Conservation (phyloP, 1,140 invertebrate genomes). For the Potamilus streckersoni region DNA sequence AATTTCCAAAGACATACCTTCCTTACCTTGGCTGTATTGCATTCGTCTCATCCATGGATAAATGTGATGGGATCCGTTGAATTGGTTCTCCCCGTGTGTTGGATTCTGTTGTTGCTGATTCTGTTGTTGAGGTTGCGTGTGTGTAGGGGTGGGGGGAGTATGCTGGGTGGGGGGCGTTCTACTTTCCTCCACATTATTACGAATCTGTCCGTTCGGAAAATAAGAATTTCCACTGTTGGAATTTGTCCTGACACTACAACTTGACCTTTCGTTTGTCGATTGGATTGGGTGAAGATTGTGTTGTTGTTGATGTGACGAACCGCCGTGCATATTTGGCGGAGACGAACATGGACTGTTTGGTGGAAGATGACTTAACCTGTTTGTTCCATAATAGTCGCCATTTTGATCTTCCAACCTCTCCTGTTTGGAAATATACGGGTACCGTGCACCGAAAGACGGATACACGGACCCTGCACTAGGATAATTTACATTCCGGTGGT, state of each 20-base stretch:
- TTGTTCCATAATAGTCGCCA: conserved; percentile 52
- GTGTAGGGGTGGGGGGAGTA: conserved; percentile 40
- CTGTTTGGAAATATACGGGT: conserved; percentile 47
- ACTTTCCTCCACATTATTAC: conserved; percentile 33
- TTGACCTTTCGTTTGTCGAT: conserved; percentile 29
- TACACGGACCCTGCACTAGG: conserved; percentile 49
- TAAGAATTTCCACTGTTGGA: conserved; percentile 45
- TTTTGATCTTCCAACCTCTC: conserved; percentile 47
- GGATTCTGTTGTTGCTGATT: conserved; percentile 26
- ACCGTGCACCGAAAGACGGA: conserved; percentile 45
- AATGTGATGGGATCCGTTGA: conserved; percentile 54
- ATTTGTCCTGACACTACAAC: conserved; percentile 43
- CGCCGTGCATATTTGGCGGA: conserved; percentile 40
- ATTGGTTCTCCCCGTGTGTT: conserved; percentile 31
- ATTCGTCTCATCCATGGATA: conserved; percentile 65
- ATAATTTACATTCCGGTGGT: conserved; percentile 51
- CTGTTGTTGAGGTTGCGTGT: conserved; percentile 38
- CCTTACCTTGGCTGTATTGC: conserved; percentile 63
- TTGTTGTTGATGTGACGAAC: conserved; percentile 26
- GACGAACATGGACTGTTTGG: conserved; percentile 51
- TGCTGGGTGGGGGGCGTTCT: conserved; percentile 46
- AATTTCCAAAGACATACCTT: too few species aligned
- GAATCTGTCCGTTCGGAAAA: conserved; percentile 45
- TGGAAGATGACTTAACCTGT: conserved; percentile 54
- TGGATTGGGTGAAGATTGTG: conserved; percentile 47